These are phyloP conservation scores for Tachysurus vachellii DNA, from an alignment of 2,113 vertebrate species.

Conservation along the genomic window DNA sequence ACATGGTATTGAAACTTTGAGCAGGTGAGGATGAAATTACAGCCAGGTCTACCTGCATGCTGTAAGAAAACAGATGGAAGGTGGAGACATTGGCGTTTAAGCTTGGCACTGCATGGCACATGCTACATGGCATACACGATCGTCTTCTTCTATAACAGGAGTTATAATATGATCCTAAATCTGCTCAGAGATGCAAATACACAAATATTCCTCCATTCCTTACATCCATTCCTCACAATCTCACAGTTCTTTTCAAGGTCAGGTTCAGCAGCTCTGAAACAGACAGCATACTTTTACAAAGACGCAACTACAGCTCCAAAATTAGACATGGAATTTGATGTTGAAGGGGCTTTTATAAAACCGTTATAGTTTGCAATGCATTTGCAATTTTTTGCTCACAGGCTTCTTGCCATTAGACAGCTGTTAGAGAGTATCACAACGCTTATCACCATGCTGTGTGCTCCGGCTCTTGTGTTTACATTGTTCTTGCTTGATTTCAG, in stretches of 20 bases:
- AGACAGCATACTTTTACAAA: conserved; percentile 28
- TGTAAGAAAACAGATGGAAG: conserved; percentile 50
- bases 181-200: not conserved
- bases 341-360: not conserved
- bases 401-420: conserved; percentile 2
- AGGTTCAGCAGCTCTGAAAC: conserved; percentile 13
- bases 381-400: conserved; percentile 6
- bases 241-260: not conserved
- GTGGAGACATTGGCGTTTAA: conserved; percentile 22
- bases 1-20: conserved; percentile 40
- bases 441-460: not conserved
- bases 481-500: not conserved
- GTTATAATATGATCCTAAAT: not conserved
- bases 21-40: conserved; percentile 37
- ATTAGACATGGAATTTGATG: conserved; percentile 25
- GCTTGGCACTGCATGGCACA: not conserved
- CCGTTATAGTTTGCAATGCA: not conserved
- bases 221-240: not conserved
- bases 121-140: not conserved
- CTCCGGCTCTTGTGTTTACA: not conserved
- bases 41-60: conserved; percentile 37
- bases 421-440: conserved; percentile 3
- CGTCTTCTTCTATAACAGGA: not conserved
- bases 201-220: not conserved
- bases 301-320: not conserved